Percentiles rank a stretch among this genome's conserved stretches.
phyloP scores from a whole-genome alignment of 2,888 invertebrate genomes.

The Orthosia gracilis region DNA sequence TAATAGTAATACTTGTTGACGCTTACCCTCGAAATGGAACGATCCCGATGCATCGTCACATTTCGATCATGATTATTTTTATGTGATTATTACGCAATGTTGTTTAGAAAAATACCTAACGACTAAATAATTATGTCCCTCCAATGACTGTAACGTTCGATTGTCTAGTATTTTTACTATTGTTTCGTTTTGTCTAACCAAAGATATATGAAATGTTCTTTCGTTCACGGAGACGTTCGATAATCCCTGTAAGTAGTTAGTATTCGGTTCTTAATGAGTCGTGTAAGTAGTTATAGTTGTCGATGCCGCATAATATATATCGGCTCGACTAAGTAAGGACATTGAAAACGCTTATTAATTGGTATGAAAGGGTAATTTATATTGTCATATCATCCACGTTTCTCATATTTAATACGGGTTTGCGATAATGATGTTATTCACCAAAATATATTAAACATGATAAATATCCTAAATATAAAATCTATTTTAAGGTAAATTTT shows the following conservation, averaged over 20 bases:
- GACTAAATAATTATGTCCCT: constrained; percentile 89
- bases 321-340: constrained; percentile 89
- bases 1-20: constrained; percentile 88
- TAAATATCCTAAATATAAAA: constrained; percentile 89
- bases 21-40: constrained; percentile 89
- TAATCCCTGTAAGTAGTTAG: constrained; percentile 89
- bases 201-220: constrained; percentile 86
- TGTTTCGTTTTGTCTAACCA: constrained; percentile 89
- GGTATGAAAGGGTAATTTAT: constrained; percentile 92
- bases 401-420: constrained; percentile 91
- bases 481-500: constrained; percentile 89
- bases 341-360: constrained; percentile 92
- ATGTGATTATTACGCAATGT: constrained; percentile 89
- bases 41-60: constrained; percentile 84
- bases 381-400: constrained; percentile 91
- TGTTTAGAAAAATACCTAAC: constrained; percentile 89
- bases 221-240: constrained; percentile 84
- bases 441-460: constrained; percentile 89
- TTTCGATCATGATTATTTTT: constrained; percentile 88
- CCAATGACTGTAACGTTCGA: constrained; percentile 89
- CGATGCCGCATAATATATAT: constrained; percentile 81
- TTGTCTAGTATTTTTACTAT: constrained; percentile 88
- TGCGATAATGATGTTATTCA: constrained; percentile 91
- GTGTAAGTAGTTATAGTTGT: constrained; percentile 89
- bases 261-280: constrained; percentile 88